A percentile compares a stretch with the other conserved stretches of the same genome.
These are phyloP conservation scores for Chlorodrepanis virens DNA, from an alignment of 2,113 vertebrate species.

Conservation along the genomic window DNA sequence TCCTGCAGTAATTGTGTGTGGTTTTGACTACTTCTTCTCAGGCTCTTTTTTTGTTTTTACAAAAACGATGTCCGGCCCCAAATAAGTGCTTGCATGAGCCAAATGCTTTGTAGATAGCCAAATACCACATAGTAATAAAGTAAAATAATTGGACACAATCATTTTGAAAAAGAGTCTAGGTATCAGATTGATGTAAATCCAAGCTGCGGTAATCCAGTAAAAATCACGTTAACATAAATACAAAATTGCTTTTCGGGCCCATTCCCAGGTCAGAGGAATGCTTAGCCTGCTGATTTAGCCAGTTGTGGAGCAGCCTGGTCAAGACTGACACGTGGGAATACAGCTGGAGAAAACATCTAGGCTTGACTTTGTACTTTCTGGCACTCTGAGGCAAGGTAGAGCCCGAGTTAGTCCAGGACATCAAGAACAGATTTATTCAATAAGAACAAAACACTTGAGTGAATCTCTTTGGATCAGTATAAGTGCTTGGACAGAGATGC, in stretches of 20 bases:
- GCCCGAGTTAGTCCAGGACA: background rate
- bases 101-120: background rate
- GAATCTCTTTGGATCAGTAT: background rate
- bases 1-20: background rate
- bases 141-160: background rate
- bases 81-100: background rate
- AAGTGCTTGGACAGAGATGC: background rate
- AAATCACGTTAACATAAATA: background rate
- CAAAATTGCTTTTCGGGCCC: background rate
- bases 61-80: background rate
- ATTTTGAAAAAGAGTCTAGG: background rate
- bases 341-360: conserved; percentile 8
- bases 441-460: background rate
- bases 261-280: conserved; percentile 14
- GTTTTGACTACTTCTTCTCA: background rate
- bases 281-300: conserved; percentile 7
- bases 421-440: background rate
- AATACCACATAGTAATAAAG: background rate
- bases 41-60: background rate
- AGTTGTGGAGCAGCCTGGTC: conserved; percentile 29
- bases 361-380: conserved; percentile 50
- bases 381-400: conserved; percentile 21
- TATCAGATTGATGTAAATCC: background rate
- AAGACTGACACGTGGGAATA: conserved; percentile 33
- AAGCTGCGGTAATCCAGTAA: background rate